Evolutionary conservation across 2,797 vertebrate genomes (phyloP).

Genomic region (Paratrypauchen microcephalus): DNA sequence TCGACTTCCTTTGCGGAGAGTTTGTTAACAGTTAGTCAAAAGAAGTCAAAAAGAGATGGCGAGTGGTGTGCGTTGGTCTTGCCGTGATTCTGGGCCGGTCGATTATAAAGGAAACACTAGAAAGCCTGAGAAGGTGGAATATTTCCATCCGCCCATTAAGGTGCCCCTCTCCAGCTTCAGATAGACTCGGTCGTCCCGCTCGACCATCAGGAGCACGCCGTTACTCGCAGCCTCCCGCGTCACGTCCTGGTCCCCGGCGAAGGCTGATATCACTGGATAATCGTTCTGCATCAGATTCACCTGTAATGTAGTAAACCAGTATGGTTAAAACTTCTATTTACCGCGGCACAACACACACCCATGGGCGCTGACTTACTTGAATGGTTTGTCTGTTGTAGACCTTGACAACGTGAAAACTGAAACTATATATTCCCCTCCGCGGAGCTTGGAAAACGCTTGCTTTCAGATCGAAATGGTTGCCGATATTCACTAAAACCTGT

Average conservation of each 20-base stretch:
- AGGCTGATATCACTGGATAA: conserved; percentile 97
- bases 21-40: conserved; percentile 62
- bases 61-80: conserved; percentile 61
- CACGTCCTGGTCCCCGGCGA: conserved; percentile 98
- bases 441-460: conserved; percentile 97
- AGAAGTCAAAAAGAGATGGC: conserved; percentile 75
- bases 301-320: conserved; percentile 64
- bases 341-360: neutral
- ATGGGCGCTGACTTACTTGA: conserved; percentile 83
- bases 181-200: conserved; percentile 95
- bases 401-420: conserved; percentile 99
- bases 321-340: neutral
- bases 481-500: conserved; percentile 98
- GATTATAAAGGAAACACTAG: conserved; percentile 98
- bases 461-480: conserved; percentile 98
- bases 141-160: conserved; percentile 99
- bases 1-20: conserved; percentile 83
- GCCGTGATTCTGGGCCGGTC: conserved; percentile 62
- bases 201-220: conserved; percentile 96
- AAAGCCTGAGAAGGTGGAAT: conserved; percentile 99
- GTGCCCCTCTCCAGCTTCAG: conserved; percentile 98
- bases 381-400: conserved; percentile 99
- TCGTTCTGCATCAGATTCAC: conserved; percentile 99
- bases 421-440: conserved; percentile 98
- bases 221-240: conserved; percentile 99